phyloP scores from a whole-genome alignment of 2,797 vertebrate species.

The Scarus forsteni region DNA sequence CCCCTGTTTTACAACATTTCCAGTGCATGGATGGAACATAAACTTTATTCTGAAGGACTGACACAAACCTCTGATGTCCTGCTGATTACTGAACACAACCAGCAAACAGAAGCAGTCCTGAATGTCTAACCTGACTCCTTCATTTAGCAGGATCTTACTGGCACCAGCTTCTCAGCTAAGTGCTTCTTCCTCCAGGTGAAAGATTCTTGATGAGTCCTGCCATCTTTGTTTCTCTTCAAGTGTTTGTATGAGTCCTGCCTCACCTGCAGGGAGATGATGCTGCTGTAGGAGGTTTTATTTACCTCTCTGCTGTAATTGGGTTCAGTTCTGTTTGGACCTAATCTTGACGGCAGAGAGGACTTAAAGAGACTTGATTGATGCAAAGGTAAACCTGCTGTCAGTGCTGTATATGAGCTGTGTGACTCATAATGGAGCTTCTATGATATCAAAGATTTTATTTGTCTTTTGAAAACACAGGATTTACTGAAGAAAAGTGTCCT shows the following conservation, averaged over 20 bases:
- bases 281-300: slow-evolving; percentile 43
- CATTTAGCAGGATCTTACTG: slow-evolving; percentile 23
- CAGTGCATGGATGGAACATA: no score
- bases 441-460: no score
- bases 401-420: background rate
- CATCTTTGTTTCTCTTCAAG: slow-evolving; percentile 47
- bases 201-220: slow-evolving; percentile 42
- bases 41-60: no score
- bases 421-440: no score
- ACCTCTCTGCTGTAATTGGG: slow-evolving; percentile 50
- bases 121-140: background rate
- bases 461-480: no score
- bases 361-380: slow-evolving; percentile 18
- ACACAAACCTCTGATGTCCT: background rate
- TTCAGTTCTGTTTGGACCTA: slow-evolving; percentile 29
- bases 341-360: slow-evolving; percentile 20
- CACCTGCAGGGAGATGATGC: slow-evolving; percentile 3
- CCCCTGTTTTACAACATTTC: no score
- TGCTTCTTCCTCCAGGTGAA: slow-evolving; percentile 30
- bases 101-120: background rate
- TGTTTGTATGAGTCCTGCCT: slow-evolving; percentile 7
- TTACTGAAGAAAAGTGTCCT: no score
- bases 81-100: background rate
- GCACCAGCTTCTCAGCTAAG: background rate
- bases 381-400: slow-evolving; percentile 20